These are phyloP conservation scores for Andrena bicolor DNA, from an alignment of 2,888 invertebrate species.

Conservation along the genomic window DNA sequence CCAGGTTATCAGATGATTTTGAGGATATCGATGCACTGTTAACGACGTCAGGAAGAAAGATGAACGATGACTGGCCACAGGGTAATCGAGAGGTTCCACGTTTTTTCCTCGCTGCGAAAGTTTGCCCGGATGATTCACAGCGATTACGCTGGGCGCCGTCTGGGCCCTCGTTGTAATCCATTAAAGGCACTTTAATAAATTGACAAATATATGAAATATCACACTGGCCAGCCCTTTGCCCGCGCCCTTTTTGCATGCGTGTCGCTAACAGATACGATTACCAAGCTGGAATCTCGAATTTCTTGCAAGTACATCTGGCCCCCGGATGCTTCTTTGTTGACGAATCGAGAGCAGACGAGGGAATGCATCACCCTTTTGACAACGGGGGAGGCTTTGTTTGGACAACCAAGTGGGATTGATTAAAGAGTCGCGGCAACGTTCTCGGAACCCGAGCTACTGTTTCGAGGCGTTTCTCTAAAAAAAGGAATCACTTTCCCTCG, in stretches of 20 bases:
- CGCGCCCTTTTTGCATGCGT: constrained; percentile 34
- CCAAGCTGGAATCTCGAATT: constrained; percentile 50
- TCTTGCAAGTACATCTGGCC: constrained; percentile 28
- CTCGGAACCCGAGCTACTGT: too few relatives aligned
- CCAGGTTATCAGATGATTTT: too few relatives aligned
- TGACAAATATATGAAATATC: constrained; percentile 79
- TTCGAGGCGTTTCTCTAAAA: not conserved
- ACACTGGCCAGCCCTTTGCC: constrained; percentile 59
- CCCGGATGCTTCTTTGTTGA: not conserved
- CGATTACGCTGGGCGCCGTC: constrained; percentile 48
- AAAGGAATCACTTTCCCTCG: too few relatives aligned
- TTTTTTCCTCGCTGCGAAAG: constrained; percentile 22
- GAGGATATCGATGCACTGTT: too few relatives aligned
- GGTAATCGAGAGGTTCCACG: constrained; percentile 17
- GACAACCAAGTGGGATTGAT: too few relatives aligned
- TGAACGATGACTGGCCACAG: constrained; percentile 9
- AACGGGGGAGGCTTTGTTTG: not conserved
- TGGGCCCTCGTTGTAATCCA: constrained; percentile 61
- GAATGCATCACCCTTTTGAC: not conserved
- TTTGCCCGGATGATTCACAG: constrained; percentile 57
- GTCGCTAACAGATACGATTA: constrained; percentile 34
- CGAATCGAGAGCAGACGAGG: constrained; percentile 1
- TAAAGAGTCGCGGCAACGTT: too few relatives aligned
- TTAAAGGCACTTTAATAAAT: constrained; percentile 72
- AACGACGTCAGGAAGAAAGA: not conserved